Evolutionary conservation across 2,113 vertebrate species (phyloP).

Genomic region (Triplophysa tibetana): DNA sequence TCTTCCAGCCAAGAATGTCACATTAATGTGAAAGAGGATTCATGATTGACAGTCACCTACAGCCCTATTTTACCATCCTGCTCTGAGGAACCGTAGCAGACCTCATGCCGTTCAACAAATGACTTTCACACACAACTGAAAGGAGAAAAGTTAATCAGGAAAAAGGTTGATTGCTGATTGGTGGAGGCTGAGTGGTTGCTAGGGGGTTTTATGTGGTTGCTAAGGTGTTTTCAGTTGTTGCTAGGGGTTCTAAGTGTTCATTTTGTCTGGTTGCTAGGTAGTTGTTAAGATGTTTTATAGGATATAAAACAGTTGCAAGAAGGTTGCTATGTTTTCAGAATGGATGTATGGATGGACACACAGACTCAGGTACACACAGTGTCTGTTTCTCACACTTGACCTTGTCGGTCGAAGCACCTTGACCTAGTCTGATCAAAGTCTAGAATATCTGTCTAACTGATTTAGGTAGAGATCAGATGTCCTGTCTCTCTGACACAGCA

Average conservation of each 20-base stretch:
- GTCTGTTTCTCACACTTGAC: constrained; percentile 29
- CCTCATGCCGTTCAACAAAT: constrained; percentile 8
- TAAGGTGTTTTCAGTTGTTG: no score
- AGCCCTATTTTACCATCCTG: constrained; percentile 3
- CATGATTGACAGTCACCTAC: constrained; percentile 6
- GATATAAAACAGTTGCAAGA: no score
- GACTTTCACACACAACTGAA: not conserved
- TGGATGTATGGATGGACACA: not conserved
- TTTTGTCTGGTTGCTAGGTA: no score
- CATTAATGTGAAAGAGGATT: constrained; percentile 7
- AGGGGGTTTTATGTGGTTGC: no score
- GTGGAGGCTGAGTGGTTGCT: no score
- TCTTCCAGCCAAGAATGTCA: constrained; percentile 5
- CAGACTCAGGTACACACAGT: not conserved
- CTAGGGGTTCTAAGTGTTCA: no score
- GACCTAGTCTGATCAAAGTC: constrained; percentile 23
- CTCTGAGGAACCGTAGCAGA: constrained; percentile 21
- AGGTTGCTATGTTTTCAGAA: no score
- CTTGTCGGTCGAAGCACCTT: constrained; percentile 13
- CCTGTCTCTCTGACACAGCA: constrained; percentile 12
- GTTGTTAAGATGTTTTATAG: no score
- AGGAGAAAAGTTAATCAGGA: no score
- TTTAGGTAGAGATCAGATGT: constrained; percentile 25
- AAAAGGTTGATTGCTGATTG: no score
- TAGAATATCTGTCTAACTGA: constrained; percentile 27